Conservation (phyloP, 2,888 invertebrate genomes). For the Drosophila ustulata region DNA sequence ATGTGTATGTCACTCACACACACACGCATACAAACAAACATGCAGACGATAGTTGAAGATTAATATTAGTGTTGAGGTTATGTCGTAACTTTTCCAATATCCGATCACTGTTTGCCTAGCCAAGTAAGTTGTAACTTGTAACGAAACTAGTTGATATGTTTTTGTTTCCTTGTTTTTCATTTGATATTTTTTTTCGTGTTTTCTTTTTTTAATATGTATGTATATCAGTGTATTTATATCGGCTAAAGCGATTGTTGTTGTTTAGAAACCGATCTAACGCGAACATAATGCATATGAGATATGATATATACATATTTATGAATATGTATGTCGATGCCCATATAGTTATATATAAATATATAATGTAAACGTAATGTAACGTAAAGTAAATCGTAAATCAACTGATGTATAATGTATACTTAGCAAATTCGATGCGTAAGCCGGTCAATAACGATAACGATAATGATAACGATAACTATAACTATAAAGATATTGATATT, state of each 20-base stretch:
- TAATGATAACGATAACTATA: slow-evolving; percentile 18
- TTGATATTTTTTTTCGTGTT: slow-evolving; percentile 26
- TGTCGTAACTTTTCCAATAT: slow-evolving; percentile 73
- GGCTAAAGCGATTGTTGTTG: slow-evolving; percentile 53
- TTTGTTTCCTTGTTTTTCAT: slow-evolving; percentile 19
- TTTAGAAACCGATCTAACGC: slow-evolving; percentile 38
- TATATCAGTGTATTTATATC: slow-evolving; percentile 26
- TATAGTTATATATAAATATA: slow-evolving; percentile 49
- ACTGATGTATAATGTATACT: slow-evolving; percentile 74
- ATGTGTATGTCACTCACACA: slow-evolving; percentile 29
- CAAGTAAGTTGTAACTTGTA: slow-evolving; percentile 60
- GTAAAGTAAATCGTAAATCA: slow-evolving; percentile 54
- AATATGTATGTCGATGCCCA: slow-evolving; percentile 30
- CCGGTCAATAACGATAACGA: slow-evolving; percentile 34
- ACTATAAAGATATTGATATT: slow-evolving; percentile 14
- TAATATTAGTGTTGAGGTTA: slow-evolving; percentile 71
- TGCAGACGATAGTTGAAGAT: slow-evolving; percentile 44
- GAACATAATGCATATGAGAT: slow-evolving; percentile 30
- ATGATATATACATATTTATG: slow-evolving; percentile 21
- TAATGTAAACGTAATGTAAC: slow-evolving; percentile 26
- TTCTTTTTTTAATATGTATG: slow-evolving; percentile 6
- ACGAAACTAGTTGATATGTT: slow-evolving; percentile 29
- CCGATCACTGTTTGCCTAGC: slow-evolving; percentile 68
- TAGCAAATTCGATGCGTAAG: slow-evolving; percentile 60
- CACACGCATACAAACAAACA: slow-evolving; percentile 11